These are phyloP conservation scores for Anabacerthia variegaticeps DNA, from an alignment of 2,797 vertebrate genomes.

Conservation along the genomic window DNA sequence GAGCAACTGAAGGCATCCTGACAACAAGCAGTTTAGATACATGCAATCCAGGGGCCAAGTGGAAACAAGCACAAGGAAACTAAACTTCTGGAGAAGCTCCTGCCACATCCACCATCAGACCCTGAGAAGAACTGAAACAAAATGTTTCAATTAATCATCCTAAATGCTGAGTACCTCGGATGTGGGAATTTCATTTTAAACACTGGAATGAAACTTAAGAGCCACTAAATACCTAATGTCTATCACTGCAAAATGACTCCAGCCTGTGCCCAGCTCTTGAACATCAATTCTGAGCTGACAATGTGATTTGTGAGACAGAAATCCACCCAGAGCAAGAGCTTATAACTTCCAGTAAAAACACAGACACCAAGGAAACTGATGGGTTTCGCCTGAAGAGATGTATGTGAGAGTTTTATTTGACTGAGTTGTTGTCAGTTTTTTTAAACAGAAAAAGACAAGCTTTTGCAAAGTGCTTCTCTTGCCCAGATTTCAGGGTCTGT, in stretches of 20 bases:
- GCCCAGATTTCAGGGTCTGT: background rate
- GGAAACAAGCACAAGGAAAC: background rate
- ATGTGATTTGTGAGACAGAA: background rate
- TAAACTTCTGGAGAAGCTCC: slow-evolving; percentile 2
- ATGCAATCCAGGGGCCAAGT: background rate
- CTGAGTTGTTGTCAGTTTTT: background rate
- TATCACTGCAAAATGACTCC: background rate
- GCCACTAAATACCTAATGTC: background rate
- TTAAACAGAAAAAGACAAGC: background rate
- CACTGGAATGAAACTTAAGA: background rate
- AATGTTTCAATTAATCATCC: background rate
- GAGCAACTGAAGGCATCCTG: background rate
- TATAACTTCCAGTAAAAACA: background rate
- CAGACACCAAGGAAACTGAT: background rate
- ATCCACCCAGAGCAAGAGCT: background rate
- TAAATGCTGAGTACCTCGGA: background rate
- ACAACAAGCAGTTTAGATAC: background rate
- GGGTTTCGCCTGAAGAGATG: background rate
- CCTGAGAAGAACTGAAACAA: background rate
- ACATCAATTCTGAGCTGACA: background rate
- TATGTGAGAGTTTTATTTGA: background rate
- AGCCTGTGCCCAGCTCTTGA: background rate
- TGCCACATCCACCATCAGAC: background rate
- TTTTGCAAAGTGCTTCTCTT: background rate
- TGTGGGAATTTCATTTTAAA: background rate